These are phyloP conservation scores for Steatocranus sp. DNA, from an alignment of 2,797 vertebrate genomes.

Conservation along the genomic window DNA sequence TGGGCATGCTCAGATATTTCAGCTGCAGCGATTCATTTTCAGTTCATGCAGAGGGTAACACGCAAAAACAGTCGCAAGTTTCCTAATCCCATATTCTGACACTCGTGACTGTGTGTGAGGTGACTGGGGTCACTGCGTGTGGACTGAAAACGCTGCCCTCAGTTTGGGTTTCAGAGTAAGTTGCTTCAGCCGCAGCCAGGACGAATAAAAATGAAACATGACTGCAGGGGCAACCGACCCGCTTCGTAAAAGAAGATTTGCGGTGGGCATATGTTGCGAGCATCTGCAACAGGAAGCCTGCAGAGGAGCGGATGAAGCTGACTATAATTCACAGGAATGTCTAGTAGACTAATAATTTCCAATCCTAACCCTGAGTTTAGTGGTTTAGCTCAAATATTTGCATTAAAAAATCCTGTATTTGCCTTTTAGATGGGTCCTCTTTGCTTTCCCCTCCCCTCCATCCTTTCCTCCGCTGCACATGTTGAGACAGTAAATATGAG, in stretches of 20 bases:
- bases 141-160: background rate
- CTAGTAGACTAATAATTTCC: background rate
- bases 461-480: background rate
- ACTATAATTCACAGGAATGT: background rate
- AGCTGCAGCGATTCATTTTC: background rate
- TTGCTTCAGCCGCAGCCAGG: background rate
- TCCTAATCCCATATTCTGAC: background rate
- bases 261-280: background rate
- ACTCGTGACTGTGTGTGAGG: background rate
- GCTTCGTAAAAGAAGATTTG: conserved; percentile 13
- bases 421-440: background rate
- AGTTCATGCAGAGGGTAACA: background rate
- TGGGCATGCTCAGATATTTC: background rate
- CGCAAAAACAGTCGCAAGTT: background rate
- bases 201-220: conserved; percentile 46
- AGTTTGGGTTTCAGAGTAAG: background rate
- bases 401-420: background rate
- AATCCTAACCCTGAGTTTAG: background rate
- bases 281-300: background rate
- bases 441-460: background rate
- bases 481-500: background rate
- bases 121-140: background rate
- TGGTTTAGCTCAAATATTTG: background rate
- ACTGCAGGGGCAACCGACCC: background rate
- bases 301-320: background rate